A percentile compares a stretch with the other conserved stretches of the same genome.
phyloP scores from a whole-genome alignment of 2,113 vertebrate genomes.

The Megalops atlanticus region DNA sequence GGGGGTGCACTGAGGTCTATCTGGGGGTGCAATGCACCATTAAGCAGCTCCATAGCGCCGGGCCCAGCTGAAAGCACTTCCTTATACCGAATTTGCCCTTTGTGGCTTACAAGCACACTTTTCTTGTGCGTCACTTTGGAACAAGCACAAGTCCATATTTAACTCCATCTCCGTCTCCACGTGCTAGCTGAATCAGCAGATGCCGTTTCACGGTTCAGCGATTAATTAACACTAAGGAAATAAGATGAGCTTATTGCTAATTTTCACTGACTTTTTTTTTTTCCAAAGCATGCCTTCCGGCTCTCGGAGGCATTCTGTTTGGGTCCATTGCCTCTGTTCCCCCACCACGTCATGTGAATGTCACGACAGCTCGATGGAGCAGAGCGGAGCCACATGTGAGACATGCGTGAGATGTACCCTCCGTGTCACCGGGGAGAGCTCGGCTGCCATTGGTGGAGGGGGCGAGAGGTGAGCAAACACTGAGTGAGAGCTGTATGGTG shows the following conservation, averaged over 20 bases:
- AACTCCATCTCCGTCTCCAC: not conserved
- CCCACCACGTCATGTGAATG: not conserved
- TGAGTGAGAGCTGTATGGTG: too few relatives aligned
- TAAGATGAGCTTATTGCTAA: not conserved
- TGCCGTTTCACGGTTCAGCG: not conserved
- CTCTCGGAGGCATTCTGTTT: not conserved
- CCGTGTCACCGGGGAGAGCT: not conserved
- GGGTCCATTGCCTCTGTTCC: not conserved
- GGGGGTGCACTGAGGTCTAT: too few relatives aligned
- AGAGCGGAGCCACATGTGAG: not conserved
- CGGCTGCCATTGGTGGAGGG: too few relatives aligned
- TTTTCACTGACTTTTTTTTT: not conserved
- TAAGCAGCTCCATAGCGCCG: too few relatives aligned
- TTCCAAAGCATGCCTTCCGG: not conserved
- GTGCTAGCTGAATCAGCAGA: not conserved
- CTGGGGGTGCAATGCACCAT: too few relatives aligned
- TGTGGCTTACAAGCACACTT: not conserved
- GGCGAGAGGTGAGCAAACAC: not conserved
- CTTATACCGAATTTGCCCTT: too few relatives aligned
- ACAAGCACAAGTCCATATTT: not conserved
- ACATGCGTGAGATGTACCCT: not conserved
- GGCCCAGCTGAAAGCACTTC: too few relatives aligned
- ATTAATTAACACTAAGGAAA: not conserved
- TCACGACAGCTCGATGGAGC: not conserved
- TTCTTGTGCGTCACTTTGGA: not conserved